Evolutionary conservation across 2,888 invertebrate species (phyloP).

Genomic region (Dryocosmus kuriphilus): DNA sequence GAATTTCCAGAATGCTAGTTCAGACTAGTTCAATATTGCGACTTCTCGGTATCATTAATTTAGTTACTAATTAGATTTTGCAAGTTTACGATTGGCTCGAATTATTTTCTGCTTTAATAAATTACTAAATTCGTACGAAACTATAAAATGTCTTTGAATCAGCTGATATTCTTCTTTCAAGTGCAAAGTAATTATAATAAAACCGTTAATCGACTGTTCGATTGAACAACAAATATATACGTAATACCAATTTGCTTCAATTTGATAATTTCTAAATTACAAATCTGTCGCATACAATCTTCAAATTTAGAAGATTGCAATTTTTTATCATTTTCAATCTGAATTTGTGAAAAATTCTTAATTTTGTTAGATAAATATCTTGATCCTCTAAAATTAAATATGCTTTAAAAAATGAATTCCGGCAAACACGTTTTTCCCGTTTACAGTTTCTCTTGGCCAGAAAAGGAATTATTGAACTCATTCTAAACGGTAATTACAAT

Average conservation of each 20-base stretch:
- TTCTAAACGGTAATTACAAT: neutral
- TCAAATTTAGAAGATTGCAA: too few relatives aligned
- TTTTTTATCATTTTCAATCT: too few relatives aligned
- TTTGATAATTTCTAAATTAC: neutral
- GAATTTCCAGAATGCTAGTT: neutral
- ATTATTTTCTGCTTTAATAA: neutral
- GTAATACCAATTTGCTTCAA: neutral
- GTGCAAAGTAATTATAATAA: neutral
- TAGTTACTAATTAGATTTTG: neutral
- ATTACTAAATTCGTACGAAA: neutral
- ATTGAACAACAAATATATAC: neutral
- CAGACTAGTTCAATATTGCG: neutral
- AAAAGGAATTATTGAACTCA: constrained; percentile 7
- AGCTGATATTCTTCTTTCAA: neutral
- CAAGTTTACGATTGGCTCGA: neutral
- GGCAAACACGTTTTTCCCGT: neutral
- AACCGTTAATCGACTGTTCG: neutral
- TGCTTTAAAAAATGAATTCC: neutral
- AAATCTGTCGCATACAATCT: too few relatives aligned
- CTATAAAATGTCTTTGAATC: neutral
- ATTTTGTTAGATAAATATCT: neutral
- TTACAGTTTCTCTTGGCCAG: neutral
- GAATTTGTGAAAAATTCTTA: too few relatives aligned
- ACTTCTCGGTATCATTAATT: neutral
- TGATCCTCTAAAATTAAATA: neutral